These are phyloP conservation scores for Hirtodrosophila trivittata DNA, from an alignment of 2,888 invertebrate genomes.

Conservation along the genomic window DNA sequence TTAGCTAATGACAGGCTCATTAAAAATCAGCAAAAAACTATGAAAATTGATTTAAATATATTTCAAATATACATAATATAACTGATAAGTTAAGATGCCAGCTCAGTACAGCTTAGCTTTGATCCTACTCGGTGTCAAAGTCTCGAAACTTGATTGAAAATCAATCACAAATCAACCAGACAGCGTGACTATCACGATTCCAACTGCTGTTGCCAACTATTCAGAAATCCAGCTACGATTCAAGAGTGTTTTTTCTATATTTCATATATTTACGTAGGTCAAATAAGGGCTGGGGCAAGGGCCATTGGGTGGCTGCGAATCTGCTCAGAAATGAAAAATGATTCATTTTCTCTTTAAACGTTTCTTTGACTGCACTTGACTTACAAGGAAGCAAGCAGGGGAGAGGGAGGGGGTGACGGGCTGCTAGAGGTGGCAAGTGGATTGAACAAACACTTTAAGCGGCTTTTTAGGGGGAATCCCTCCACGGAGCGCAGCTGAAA, in stretches of 20 bases:
- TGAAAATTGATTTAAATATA: conserved; percentile 27
- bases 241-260: not conserved
- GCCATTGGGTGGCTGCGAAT: not conserved
- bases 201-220: conserved; percentile 6
- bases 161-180: conserved; percentile 4
- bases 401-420: not conserved
- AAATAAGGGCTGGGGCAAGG: no score
- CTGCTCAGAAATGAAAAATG: not conserved
- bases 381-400: not conserved
- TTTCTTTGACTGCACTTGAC: conserved; percentile 30
- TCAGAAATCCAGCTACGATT: not conserved
- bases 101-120: not conserved
- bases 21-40: not conserved
- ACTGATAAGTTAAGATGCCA: conserved; percentile 18
- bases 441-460: conserved; percentile 9
- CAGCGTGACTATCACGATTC: conserved; percentile 16
- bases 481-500: not conserved
- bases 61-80: not conserved
- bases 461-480: conserved; percentile 13
- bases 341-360: conserved; percentile 12
- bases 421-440: not conserved
- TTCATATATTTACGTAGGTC: no score
- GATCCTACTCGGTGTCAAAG: no score
- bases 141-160: conserved; percentile 2
- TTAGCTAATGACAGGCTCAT: conserved; percentile 26